A percentile compares a stretch with the other conserved stretches of the same genome.
phyloP scores from a whole-genome alignment of 2,888 invertebrate genomes.

The Drosophila phalerata region DNA sequence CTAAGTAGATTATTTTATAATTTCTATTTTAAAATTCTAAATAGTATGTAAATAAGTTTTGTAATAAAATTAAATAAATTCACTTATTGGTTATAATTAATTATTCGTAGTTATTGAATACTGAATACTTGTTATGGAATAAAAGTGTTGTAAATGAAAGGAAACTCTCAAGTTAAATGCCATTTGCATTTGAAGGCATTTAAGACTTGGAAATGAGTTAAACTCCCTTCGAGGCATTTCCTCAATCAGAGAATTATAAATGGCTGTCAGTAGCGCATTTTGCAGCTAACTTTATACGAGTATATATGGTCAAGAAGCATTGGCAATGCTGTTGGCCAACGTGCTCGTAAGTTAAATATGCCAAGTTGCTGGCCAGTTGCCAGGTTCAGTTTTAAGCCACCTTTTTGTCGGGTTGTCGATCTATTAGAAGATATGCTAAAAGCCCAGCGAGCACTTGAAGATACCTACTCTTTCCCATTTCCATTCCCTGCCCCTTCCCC shows the following conservation, averaged over 20 bases:
- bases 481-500: background rate
- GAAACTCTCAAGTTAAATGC: conserved; percentile 3
- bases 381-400: conserved; percentile 25
- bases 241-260: conserved; percentile 46
- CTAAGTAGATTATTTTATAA: no score
- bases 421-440: conserved; percentile 78
- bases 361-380: conserved; percentile 48
- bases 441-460: conserved; percentile 65
- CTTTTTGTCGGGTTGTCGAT: conserved; percentile 51
- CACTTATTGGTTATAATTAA: background rate
- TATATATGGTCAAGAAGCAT: conserved; percentile 11
- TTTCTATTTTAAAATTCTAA: no score
- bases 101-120: background rate
- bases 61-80: background rate
- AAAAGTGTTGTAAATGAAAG: no score
- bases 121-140: background rate
- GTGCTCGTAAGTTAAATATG: conserved; percentile 55
- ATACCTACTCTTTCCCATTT: background rate
- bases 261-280: conserved; percentile 37
- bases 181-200: conserved; percentile 23
- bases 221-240: conserved; percentile 30
- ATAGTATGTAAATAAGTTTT: no score
- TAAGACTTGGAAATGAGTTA: conserved; percentile 23
- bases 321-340: conserved; percentile 29
- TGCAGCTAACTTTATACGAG: conserved; percentile 13